Evolutionary conservation across 2,797 vertebrate species (phyloP).

Genomic region (Brachymystax lenok): DNA sequence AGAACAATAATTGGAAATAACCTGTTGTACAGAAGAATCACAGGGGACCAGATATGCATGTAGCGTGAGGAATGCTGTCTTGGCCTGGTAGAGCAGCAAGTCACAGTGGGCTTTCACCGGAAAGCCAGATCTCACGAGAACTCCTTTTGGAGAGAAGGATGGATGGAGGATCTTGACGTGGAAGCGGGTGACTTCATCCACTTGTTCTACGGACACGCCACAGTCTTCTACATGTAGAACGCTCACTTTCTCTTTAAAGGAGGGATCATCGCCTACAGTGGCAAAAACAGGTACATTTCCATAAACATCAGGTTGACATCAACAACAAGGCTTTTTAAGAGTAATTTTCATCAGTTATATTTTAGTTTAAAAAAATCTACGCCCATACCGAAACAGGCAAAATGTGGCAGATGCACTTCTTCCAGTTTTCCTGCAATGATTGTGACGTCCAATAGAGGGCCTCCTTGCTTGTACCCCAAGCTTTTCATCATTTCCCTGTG

Average conservation of each 20-base stretch:
- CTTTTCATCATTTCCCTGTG: neutral
- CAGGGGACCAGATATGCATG: no score
- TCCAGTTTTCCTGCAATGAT: constrained; percentile 38
- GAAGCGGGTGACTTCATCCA: constrained; percentile 26
- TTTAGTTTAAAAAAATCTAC: neutral
- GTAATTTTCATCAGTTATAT: no score
- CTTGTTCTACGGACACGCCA: constrained; percentile 25
- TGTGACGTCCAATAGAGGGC: constrained; percentile 51
- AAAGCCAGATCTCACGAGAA: constrained; percentile 15
- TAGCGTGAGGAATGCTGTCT: no score
- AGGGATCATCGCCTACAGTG: neutral
- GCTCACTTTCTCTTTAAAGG: constrained; percentile 15
- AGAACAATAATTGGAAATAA: no score
- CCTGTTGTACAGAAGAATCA: no score
- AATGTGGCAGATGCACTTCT: constrained; percentile 48
- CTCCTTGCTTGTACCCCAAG: constrained; percentile 33
- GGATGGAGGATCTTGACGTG: constrained; percentile 41
- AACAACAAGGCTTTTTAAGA: no score
- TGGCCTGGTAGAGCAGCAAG: constrained; percentile 37
- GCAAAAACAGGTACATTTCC: neutral
- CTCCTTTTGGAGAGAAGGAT: constrained; percentile 27
- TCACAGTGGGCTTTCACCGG: constrained; percentile 13
- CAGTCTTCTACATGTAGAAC: constrained; percentile 33
- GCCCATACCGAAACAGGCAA: constrained; percentile 30
- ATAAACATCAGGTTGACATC: neutral